A percentile compares a stretch with the other conserved stretches of the same genome.
Evolutionary conservation across 2,888 invertebrate genomes (phyloP).

Genomic region (Drosophila mulleri): DNA sequence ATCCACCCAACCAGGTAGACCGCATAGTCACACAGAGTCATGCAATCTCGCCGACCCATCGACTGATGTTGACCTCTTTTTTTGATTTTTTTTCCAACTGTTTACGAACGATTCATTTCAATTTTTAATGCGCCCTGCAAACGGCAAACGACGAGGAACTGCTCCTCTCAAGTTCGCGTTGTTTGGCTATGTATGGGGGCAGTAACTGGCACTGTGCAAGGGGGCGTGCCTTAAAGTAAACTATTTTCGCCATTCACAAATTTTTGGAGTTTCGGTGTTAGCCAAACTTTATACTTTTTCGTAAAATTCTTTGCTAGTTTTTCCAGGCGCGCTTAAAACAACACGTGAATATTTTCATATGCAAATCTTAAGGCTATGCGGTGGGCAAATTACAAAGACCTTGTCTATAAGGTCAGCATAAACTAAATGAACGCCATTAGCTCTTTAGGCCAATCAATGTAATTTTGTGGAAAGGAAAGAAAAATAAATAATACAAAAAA

Average conservation of each 20-base stretch:
- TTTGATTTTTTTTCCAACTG: slow-evolving; percentile 19
- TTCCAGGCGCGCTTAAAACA: slow-evolving; percentile 30
- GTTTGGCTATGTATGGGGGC: slow-evolving; percentile 3
- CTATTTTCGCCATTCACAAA: slow-evolving; percentile 54
- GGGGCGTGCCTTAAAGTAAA: slow-evolving; percentile 18
- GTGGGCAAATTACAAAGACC: slow-evolving; percentile 15
- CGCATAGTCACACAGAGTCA: slow-evolving; percentile 59
- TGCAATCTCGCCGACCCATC: slow-evolving; percentile 64
- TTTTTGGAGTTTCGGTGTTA: slow-evolving; percentile 56
- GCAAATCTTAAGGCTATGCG: slow-evolving; percentile 36
- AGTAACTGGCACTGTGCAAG: background rate
- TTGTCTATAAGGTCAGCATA: slow-evolving; percentile 16
- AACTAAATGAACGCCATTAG: slow-evolving; percentile 1
- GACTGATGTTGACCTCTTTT: slow-evolving; percentile 74
- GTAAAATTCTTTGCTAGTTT: slow-evolving; percentile 21
- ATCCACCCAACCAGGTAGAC: slow-evolving; percentile 31
- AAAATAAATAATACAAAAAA: too few relatives aligned
- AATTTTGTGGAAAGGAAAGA: background rate
- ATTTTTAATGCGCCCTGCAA: slow-evolving; percentile 43
- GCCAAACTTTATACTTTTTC: slow-evolving; percentile 67
- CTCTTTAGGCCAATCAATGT: background rate
- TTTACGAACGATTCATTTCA: slow-evolving; percentile 51
- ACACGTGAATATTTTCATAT: slow-evolving; percentile 36
- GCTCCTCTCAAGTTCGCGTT: slow-evolving; percentile 30
- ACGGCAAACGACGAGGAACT: slow-evolving; percentile 1